Percentiles rank a stretch among this genome's conserved stretches.
Conservation (phyloP, 2,888 invertebrate genomes). For the Oasisia sp. region DNA sequence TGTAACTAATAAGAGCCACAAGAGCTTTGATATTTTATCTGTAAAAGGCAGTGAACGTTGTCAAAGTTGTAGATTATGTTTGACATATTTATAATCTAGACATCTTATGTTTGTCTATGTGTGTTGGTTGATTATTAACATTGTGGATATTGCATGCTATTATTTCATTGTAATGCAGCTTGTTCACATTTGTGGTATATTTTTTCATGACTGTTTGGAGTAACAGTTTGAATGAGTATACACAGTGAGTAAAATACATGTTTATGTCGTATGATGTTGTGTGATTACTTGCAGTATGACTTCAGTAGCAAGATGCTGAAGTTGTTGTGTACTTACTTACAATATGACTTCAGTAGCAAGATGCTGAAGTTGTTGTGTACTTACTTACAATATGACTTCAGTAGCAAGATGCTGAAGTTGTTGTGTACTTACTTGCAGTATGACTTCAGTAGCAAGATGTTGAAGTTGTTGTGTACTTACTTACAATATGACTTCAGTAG, state of each 20-base stretch:
- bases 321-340: too few species aligned
- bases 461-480: too few species aligned
- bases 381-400: too few species aligned
- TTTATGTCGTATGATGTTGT: background rate
- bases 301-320: too few species aligned
- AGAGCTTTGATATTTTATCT: background rate
- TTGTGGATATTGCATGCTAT: background rate
- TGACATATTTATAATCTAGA: background rate
- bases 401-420: too few species aligned
- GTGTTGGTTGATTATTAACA: background rate
- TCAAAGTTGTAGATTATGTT: background rate
- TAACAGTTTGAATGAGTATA: too few species aligned
- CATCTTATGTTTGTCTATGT: background rate
- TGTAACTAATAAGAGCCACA: background rate
- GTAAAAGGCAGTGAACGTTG: background rate
- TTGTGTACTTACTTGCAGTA: too few species aligned
- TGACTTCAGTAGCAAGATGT: too few species aligned
- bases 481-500: too few species aligned
- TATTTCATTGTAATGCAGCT: background rate
- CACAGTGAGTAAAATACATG: too few species aligned
- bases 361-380: too few species aligned
- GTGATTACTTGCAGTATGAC: conserved; percentile 1
- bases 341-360: too few species aligned
- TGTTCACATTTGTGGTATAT: background rate
- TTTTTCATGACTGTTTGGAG: background rate